Conservation (phyloP, 35 echinoderm and acorn worm genomes). For the Apostichopus californicus region DNA sequence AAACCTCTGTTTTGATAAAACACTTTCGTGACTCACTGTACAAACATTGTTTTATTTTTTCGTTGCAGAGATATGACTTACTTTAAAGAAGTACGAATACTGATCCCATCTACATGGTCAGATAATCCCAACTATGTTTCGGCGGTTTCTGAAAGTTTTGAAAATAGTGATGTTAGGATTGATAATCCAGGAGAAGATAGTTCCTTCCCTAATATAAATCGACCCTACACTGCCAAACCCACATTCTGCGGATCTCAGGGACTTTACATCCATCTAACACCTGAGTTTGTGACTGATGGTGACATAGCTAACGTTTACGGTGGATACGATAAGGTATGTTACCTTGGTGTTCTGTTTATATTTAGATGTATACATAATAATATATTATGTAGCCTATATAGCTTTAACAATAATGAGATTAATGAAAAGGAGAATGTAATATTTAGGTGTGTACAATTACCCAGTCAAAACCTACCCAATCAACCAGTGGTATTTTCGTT, state of each 20-base stretch:
- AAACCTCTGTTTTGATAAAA: background rate
- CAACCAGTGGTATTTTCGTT: no score
- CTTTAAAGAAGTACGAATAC: constrained; percentile 86
- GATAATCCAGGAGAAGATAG: constrained; percentile 50
- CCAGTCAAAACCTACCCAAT: no score
- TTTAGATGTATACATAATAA: background rate
- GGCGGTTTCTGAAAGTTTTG: constrained; percentile 73
- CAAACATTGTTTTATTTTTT: background rate
- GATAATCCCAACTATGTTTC: constrained; percentile 13
- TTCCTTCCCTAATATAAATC: constrained; percentile 41
- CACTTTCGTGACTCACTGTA: background rate
- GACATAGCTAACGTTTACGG: constrained; percentile 22
- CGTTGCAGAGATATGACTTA: constrained; percentile 14
- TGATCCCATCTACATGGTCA: constrained; percentile 78
- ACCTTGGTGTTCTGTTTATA: no score
- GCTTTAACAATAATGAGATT: no score
- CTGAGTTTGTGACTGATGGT: constrained; percentile 57
- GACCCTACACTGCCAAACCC: constrained; percentile 80
- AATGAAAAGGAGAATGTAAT: no score
- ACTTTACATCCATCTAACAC: constrained; percentile 82
- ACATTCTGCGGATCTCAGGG: constrained; percentile 78
- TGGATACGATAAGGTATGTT: background rate
- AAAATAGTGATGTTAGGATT: constrained; percentile 87
- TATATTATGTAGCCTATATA: no score
- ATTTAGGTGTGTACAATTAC: no score